These are phyloP conservation scores for Coronaproctus castanopsis DNA, from an alignment of 2,888 invertebrate species.

Conservation along the genomic window DNA sequence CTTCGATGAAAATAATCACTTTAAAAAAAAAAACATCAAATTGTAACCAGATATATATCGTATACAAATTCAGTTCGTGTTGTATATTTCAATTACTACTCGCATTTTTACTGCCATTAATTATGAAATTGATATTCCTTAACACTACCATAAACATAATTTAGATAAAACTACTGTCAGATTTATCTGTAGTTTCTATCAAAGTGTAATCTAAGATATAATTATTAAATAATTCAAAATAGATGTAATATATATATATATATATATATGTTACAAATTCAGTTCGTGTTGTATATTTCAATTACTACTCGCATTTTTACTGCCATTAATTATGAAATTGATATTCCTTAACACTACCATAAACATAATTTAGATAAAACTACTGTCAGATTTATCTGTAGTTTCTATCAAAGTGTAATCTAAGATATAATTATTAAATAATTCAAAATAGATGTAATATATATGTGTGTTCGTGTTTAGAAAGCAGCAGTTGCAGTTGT, in stretches of 20 bases:
- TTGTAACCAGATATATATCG: background rate
- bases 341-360: too few relatives aligned
- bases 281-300: background rate
- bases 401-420: too few relatives aligned
- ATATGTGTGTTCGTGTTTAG: background rate
- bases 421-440: too few relatives aligned
- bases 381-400: too few relatives aligned
- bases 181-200: too few relatives aligned
- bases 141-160: too few relatives aligned
- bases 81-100: background rate
- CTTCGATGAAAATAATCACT: too few relatives aligned
- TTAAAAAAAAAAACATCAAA: too few relatives aligned
- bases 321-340: background rate
- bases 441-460: background rate
- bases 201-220: too few relatives aligned
- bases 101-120: background rate
- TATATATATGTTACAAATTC: background rate
- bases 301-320: background rate
- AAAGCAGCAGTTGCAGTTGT: constrained; percentile 26
- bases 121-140: too few relatives aligned
- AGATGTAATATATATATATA: background rate
- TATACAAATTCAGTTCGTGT: background rate
- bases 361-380: too few relatives aligned
- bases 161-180: too few relatives aligned
- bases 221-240: background rate